Evolutionary conservation across 1,140 invertebrate species (phyloP), one percentile per base, ranked within the genome.

Genomic region (Macrostomum lignano): DNA sequence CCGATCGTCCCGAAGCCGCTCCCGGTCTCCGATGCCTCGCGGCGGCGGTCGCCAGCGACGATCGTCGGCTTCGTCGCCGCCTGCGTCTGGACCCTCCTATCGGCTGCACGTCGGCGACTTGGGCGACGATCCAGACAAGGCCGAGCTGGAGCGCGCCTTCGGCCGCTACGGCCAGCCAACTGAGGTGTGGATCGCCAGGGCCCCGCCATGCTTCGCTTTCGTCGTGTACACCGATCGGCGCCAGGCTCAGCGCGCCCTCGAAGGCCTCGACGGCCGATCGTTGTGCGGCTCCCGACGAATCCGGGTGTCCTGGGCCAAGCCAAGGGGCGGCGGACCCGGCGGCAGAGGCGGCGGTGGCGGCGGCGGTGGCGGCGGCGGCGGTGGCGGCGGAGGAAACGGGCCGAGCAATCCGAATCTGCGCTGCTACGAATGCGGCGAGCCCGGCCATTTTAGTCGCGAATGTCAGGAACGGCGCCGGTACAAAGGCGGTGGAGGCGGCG

Each of bases 141-240:
- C 41, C 23, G 52, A 53, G 13, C 38, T 58, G 15, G 44, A 44
- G 21, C 43, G 41, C 35, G 36, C 36, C 11, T 58, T 56, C 41
- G 42, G 46, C 35, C 51, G 49, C 32, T 56, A 47, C 47, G 55
- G 55, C n/a, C 42, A 41, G 20, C 15, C 55, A 7, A 36, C 42
- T 17, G 55, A 58, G 38, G 42, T 56, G 3, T 58, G 55, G 55
- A 38, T 56, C 21, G 55, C 55, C 1, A 43, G 42, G 33, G 51
- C 46, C 30, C 52, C 52, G n/a, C 55, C 55, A 17, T 55, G 55
- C 35, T 58, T 58, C 46, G 52, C 52, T 7, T 56, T 58, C 43
- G 38, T 58, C 19, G 51, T 54, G 2, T 58, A 44, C 41, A 46
- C 46, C 33, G 42, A 49, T 30, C 42, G 41, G 32, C 47, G 48